Percentiles rank a stretch among this genome's conserved stretches.
Evolutionary conservation across 2,113 vertebrate species (phyloP).

Genomic region (Corythoichthys intestinalis): DNA sequence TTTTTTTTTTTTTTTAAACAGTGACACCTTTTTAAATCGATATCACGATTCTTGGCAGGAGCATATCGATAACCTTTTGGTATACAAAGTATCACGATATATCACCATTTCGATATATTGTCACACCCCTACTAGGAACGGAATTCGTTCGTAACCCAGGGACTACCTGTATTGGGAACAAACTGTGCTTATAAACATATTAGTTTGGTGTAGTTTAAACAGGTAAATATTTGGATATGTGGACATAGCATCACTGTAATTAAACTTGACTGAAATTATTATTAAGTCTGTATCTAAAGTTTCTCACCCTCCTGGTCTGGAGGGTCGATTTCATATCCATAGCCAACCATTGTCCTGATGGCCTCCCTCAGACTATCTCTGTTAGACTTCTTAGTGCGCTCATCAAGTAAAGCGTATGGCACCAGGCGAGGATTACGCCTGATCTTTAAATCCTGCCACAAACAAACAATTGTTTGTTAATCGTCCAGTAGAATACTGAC

Average conservation of each 20-base stretch:
- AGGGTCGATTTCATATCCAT: constrained; percentile 91
- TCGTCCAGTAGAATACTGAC: not conserved
- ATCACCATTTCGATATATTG: too few relatives aligned
- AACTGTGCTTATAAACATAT: too few relatives aligned
- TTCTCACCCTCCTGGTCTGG: constrained; percentile 87
- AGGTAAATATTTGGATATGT: not conserved
- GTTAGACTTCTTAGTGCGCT: constrained; percentile 96
- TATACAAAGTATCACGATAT: too few relatives aligned
- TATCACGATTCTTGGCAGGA: too few relatives aligned
- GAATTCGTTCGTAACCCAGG: too few relatives aligned
- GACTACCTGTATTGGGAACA: too few relatives aligned
- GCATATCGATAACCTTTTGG: too few relatives aligned
- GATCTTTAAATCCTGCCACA: constrained; percentile 88
- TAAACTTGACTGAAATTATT: not conserved
- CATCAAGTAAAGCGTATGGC: constrained; percentile 91
- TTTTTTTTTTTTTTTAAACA: too few relatives aligned
- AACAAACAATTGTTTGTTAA: not conserved
- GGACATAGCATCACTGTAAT: not conserved
- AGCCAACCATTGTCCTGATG: constrained; percentile 89
- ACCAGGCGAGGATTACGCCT: constrained; percentile 94
- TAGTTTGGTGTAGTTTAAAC: too few relatives aligned
- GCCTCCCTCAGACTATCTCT: constrained; percentile 96
- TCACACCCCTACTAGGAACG: too few relatives aligned
- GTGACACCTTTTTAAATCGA: too few relatives aligned
- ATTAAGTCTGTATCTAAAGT: not conserved